Evolutionary conservation across 1,140 invertebrate genomes (phyloP).

Genomic region (Drosophila azteca): DNA sequence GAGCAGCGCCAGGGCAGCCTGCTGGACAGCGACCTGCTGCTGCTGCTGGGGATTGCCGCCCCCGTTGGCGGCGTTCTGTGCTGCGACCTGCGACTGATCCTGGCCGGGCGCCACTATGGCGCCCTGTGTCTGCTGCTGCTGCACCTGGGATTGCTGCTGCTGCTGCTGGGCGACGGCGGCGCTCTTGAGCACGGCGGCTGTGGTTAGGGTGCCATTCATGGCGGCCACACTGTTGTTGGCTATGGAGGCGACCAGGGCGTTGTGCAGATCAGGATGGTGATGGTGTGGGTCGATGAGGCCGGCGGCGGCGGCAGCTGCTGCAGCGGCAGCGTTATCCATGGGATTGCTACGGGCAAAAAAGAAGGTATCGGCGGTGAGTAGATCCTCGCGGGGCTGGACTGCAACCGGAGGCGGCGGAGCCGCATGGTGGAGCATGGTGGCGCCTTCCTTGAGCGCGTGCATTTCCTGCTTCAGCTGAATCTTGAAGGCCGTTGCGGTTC

Average conservation of each 20-base stretch:
- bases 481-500: conserved; percentile 48
- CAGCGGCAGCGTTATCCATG: conserved; percentile 85
- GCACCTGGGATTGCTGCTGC: conserved; percentile 42
- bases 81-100: conserved; percentile 61
- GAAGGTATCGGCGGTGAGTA: conserved; percentile 64
- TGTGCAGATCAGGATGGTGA: conserved; percentile 87
- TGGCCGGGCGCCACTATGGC: conserved; percentile 42
- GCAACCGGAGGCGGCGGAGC: conserved; percentile 39
- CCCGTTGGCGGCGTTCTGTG: conserved; percentile 19
- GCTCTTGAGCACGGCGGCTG: conserved; percentile 71
- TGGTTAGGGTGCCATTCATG: conserved; percentile 78
- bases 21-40: conserved; percentile 72
- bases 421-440: conserved; percentile 77
- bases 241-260: conserved; percentile 85
- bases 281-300: conserved; percentile 85
- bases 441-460: conserved; percentile 76
- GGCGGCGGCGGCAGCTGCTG: conserved; percentile 71
- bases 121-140: conserved; percentile 54
- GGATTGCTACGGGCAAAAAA: conserved; percentile 84
- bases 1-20: conserved; percentile 71
- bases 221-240: conserved; percentile 81
- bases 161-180: conserved; percentile 62
- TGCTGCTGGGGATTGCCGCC: conserved; percentile 44
- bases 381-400: conserved; percentile 47
- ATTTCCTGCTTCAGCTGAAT: conserved; percentile 79